phyloP scores from a whole-genome alignment of 2,797 vertebrate species.

The Anomalospiza imberbis region DNA sequence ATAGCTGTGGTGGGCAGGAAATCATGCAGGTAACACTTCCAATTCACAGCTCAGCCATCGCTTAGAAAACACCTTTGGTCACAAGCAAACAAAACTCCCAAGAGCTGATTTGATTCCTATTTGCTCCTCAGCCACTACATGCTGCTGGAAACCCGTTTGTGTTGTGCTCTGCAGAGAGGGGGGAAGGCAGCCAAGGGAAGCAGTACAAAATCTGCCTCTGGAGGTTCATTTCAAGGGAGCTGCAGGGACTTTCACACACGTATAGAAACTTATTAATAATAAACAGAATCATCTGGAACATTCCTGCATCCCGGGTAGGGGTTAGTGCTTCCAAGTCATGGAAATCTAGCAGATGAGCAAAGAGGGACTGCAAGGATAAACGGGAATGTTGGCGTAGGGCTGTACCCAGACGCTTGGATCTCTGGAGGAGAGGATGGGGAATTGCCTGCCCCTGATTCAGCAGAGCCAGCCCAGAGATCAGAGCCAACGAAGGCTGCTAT shows the following conservation, averaged over 20 bases:
- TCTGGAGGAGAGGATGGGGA: neutral
- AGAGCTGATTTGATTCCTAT: neutral
- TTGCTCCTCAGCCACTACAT: neutral
- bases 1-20: neutral
- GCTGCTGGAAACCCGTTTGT: neutral
- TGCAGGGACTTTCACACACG: neutral
- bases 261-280: conserved; percentile 1
- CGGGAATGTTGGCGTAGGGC: accelerated
- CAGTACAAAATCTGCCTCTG: neutral
- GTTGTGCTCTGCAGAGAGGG: neutral
- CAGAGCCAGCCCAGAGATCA: neutral
- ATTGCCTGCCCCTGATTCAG: neutral
- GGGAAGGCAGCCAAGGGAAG: neutral
- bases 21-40: neutral
- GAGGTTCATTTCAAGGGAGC: neutral
- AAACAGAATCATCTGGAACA: neutral
- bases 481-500: conserved; percentile 1
- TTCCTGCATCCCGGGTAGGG: accelerated
- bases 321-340: neutral
- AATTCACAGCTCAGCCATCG: neutral
- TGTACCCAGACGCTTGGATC: neutral
- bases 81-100: neutral
- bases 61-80: neutral
- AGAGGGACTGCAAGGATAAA: neutral
- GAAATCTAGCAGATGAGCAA: neutral